These are phyloP conservation scores for Achlya flavicornis DNA, from an alignment of 2,888 invertebrate species.

Conservation along the genomic window DNA sequence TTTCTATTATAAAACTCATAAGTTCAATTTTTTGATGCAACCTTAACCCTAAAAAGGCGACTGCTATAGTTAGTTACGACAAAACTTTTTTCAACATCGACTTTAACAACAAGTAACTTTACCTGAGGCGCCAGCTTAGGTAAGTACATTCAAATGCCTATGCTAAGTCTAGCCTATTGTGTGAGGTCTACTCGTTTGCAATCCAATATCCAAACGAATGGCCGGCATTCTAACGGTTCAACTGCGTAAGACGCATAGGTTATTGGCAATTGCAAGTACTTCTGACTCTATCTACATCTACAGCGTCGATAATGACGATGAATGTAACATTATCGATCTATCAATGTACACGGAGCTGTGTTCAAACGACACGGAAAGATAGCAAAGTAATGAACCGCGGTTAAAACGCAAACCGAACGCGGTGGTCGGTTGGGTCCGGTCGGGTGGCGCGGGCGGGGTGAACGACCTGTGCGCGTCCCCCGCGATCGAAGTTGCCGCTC, in stretches of 20 bases:
- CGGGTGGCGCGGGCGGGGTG: conserved; percentile 59
- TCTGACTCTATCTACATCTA: conserved; percentile 5
- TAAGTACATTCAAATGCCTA: neutral
- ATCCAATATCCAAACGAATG: neutral
- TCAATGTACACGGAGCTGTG: conserved; percentile 26
- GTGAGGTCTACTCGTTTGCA: neutral
- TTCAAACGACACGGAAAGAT: conserved; percentile 33
- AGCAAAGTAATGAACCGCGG: conserved; percentile 47
- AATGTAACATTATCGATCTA: conserved; percentile 44
- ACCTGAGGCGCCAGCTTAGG: no score
- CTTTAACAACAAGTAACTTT: no score
- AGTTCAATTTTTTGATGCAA: no score
- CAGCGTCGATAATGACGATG: conserved; percentile 21
- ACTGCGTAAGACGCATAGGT: neutral
- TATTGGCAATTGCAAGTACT: neutral
- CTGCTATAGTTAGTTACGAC: no score
- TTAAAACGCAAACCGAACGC: conserved; percentile 11
- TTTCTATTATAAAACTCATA: no score
- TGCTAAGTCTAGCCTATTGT: neutral
- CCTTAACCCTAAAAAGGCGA: no score
- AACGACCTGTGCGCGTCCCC: conserved; percentile 77
- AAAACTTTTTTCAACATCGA: no score
- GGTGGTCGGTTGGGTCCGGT: conserved; percentile 37
- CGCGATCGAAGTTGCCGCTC: conserved; percentile 58
- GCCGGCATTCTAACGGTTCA: conserved; percentile 2